Conservation (phyloP, 2,888 invertebrate genomes). For the Amblyjoppa proteus region DNA sequence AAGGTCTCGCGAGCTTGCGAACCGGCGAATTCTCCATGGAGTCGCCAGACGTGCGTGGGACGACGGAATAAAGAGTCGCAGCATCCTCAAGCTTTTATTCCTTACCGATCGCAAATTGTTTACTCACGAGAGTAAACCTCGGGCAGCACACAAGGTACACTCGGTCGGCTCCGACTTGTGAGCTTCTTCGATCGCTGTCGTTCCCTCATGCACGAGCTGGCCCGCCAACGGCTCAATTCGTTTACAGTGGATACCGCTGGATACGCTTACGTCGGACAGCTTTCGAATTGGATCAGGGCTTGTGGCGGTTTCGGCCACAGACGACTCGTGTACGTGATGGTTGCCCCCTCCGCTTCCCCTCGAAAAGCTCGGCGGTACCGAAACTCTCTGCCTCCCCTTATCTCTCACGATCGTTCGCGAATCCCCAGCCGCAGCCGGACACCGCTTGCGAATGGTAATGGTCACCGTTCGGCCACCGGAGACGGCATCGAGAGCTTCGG, state of each 20-base stretch:
- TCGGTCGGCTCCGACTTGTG: neutral
- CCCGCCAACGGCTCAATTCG: constrained; percentile 69
- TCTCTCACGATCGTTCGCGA: constrained; percentile 29
- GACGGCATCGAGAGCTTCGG: constrained; percentile 21
- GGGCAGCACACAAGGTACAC: constrained; percentile 8
- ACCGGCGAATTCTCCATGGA: neutral
- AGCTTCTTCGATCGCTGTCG: constrained; percentile 46
- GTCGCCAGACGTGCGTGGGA: neutral
- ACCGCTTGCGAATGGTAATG: constrained; percentile 44
- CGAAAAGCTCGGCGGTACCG: constrained; percentile 25
- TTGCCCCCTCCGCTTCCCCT: neutral
- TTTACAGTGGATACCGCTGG: constrained; percentile 72
- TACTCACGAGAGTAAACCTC: constrained; percentile 48
- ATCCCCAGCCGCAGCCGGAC: constrained; percentile 41
- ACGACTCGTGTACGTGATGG: constrained; percentile 55
- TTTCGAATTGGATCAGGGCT: constrained; percentile 75
- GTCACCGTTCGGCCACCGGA: constrained; percentile 33
- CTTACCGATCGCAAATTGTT: constrained; percentile 44
- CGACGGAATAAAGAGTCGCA: neutral
- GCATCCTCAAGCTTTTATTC: neutral
- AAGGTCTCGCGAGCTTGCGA: too few species aligned
- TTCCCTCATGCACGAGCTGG: constrained; percentile 53
- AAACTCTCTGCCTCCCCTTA: constrained; percentile 37
- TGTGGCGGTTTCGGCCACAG: constrained; percentile 61
- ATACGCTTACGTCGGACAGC: constrained; percentile 72